These are phyloP conservation scores for Strongylocentrotus purpuratus DNA, from an alignment of 35 echinoderm and acorn worm species.

Conservation along the genomic window DNA sequence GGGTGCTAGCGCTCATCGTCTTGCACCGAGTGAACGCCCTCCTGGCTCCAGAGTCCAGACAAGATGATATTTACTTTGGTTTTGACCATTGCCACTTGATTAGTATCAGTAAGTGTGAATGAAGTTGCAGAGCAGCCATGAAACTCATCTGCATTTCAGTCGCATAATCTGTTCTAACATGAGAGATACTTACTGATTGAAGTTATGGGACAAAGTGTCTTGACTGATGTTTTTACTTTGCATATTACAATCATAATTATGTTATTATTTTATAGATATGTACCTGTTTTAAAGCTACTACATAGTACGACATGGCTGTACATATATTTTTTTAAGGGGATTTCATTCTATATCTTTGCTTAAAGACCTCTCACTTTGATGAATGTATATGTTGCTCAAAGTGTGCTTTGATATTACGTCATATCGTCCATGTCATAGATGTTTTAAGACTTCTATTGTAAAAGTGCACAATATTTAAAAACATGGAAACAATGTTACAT, in stretches of 20 bases:
- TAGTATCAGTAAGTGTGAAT: too few species aligned
- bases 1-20: neutral
- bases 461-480: neutral
- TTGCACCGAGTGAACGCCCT: neutral
- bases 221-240: neutral
- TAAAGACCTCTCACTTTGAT: neutral
- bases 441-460: neutral
- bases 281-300: neutral
- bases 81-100: too few species aligned
- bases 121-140: too few species aligned
- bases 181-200: too few species aligned
- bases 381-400: neutral
- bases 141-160: too few species aligned
- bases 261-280: neutral
- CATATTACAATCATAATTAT: neutral
- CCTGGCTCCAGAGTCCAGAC: too few species aligned
- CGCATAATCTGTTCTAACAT: too few species aligned
- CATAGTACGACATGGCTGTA: neutral
- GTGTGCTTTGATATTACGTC: neutral
- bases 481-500: neutral
- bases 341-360: neutral
- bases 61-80: too few species aligned
- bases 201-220: neutral
- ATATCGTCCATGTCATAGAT: neutral
- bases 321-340: neutral